phyloP scores from a whole-genome alignment of 2,888 invertebrate species.

The Trisateles emortualis region DNA sequence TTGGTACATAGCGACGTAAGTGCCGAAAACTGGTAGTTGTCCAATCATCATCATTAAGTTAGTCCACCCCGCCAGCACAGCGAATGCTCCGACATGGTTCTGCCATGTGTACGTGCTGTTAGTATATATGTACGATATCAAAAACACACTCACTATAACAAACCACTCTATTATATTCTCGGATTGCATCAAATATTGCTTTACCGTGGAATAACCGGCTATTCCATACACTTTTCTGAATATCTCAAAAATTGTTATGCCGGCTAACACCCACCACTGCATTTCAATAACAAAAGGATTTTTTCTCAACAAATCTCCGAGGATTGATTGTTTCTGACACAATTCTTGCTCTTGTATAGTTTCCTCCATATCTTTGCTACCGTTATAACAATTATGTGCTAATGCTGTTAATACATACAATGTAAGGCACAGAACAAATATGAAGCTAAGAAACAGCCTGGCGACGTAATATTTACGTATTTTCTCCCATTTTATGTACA shows the following conservation, averaged over 20 bases:
- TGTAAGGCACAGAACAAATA: constrained; percentile 93
- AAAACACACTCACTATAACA: constrained; percentile 93
- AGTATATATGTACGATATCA: constrained; percentile 93
- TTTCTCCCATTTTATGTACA: constrained; percentile 96
- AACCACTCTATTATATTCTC: constrained; percentile 96
- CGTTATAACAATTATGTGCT: constrained; percentile 95
- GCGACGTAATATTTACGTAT: constrained; percentile 95
- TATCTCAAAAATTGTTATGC: constrained; percentile 93
- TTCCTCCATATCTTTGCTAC: constrained; percentile 91
- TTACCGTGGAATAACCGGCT: constrained; percentile 93
- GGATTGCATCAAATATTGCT: constrained; percentile 93
- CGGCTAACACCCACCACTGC: constrained; percentile 94
- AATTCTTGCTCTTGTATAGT: constrained; percentile 91
- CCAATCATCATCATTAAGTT: constrained; percentile 97
- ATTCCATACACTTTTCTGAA: constrained; percentile 93
- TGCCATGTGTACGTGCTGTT: constrained; percentile 93
- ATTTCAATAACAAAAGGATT: constrained; percentile 93
- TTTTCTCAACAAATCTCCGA: constrained; percentile 91
- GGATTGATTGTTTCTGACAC: constrained; percentile 92
- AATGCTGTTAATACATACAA: constrained; percentile 93
- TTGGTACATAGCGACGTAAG: constrained; percentile 96
- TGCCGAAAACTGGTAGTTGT: constrained; percentile 94
- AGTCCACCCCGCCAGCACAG: constrained; percentile 95
- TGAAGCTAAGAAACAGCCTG: constrained; percentile 91
- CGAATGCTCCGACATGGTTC: constrained; percentile 95